A percentile compares a stretch with the other conserved stretches of the same genome.
Evolutionary conservation across 2,888 invertebrate genomes (phyloP).

Genomic region (Octodonta nipae): DNA sequence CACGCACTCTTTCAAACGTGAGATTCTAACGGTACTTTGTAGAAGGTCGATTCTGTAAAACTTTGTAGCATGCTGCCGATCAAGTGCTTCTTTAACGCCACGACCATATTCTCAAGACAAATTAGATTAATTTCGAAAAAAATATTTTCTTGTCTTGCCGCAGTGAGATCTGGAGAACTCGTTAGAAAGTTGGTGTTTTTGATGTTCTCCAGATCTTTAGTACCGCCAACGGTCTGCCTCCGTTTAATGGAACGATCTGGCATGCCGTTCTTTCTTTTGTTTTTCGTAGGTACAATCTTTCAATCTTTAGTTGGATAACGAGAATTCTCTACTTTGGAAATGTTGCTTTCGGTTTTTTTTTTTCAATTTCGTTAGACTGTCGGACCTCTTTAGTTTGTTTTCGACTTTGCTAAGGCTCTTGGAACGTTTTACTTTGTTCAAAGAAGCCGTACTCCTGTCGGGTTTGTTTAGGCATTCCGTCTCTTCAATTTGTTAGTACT

Average conservation of each 20-base stretch:
- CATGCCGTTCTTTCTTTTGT: slow-evolving; percentile 65
- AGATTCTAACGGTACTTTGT: slow-evolving; percentile 45
- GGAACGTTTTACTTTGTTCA: slow-evolving; percentile 43
- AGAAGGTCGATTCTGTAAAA: slow-evolving; percentile 40
- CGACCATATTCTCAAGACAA: slow-evolving; percentile 40
- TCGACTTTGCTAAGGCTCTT: slow-evolving; percentile 46
- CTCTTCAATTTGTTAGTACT: slow-evolving; percentile 35
- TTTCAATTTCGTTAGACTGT: slow-evolving; percentile 54
- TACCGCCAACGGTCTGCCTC: slow-evolving; percentile 83
- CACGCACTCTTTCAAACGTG: slow-evolving; percentile 40
- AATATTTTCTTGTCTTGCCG: slow-evolving; percentile 33
- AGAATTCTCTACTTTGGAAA: slow-evolving; percentile 54
- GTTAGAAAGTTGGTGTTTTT: slow-evolving; percentile 45
- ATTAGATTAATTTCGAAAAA: slow-evolving; percentile 41
- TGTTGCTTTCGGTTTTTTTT: slow-evolving; percentile 67
- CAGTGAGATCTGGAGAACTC: slow-evolving; percentile 47
- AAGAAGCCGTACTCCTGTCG: slow-evolving; percentile 37
- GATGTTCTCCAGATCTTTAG: slow-evolving; percentile 68
- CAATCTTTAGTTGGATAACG: slow-evolving; percentile 33
- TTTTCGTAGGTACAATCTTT: slow-evolving; percentile 46
- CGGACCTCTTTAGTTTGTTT: slow-evolving; percentile 44
- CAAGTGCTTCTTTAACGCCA: slow-evolving; percentile 35
- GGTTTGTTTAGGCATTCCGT: slow-evolving; percentile 49
- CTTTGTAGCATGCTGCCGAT: slow-evolving; percentile 40
- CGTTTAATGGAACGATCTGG: slow-evolving; percentile 72